Evolutionary conservation across 2,113 vertebrate genomes (phyloP).

Genomic region (Thalassarche chlororhynchos): DNA sequence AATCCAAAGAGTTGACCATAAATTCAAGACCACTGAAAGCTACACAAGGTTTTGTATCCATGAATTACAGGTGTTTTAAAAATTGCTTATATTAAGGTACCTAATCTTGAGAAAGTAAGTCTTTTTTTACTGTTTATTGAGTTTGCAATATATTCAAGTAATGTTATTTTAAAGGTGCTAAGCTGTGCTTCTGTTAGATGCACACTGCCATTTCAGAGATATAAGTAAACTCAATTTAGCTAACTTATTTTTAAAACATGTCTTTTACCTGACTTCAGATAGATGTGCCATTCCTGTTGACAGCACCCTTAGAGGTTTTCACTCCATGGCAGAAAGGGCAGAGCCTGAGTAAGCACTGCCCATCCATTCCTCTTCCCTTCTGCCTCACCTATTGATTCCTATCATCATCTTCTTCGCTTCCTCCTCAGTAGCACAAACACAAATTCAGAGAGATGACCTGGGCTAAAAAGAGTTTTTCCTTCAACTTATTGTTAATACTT

Average conservation of each 20-base stretch:
- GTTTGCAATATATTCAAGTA: not conserved
- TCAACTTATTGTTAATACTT: not conserved
- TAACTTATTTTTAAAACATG: not conserved
- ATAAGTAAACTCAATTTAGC: not conserved
- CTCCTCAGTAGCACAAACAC: not conserved
- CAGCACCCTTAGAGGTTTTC: not conserved
- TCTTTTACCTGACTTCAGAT: not conserved
- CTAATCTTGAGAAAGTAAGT: not conserved
- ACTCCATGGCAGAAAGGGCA: not conserved
- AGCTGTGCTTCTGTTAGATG: not conserved
- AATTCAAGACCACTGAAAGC: not conserved
- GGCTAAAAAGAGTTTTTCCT: not conserved
- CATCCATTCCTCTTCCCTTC: not conserved
- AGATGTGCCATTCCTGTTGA: not conserved
- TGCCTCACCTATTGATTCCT: not conserved
- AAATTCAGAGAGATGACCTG: not conserved
- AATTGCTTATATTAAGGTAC: not conserved
- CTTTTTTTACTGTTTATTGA: not conserved
- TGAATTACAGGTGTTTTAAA: not conserved
- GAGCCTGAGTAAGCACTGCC: not conserved
- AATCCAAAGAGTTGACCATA: not conserved
- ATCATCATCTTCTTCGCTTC: not conserved
- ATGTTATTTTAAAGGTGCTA: not conserved
- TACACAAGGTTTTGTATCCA: not conserved
- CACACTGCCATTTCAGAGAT: not conserved